A percentile compares a stretch with the other conserved stretches of the same genome.
These are phyloP conservation scores for Hecatera dysodea DNA, from an alignment of 2,888 invertebrate genomes.

Conservation along the genomic window DNA sequence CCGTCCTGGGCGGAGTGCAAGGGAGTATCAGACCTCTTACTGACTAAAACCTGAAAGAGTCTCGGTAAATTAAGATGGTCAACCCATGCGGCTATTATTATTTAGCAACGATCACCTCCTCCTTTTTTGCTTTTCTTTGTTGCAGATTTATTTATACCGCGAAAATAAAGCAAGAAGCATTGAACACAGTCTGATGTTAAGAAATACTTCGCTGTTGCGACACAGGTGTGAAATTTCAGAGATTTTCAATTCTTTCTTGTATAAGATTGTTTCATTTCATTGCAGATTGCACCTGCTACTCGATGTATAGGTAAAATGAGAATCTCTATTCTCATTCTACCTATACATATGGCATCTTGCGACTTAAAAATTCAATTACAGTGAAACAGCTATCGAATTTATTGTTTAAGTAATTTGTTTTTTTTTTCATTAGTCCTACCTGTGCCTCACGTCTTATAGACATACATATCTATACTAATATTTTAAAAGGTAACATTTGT, in stretches of 20 bases:
- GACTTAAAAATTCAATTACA: neutral
- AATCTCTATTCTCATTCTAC: too few relatives aligned
- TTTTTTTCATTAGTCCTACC: too few relatives aligned
- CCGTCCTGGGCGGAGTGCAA: too few relatives aligned
- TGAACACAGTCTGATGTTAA: neutral
- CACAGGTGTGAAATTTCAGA: constrained; percentile 10
- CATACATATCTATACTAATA: too few relatives aligned
- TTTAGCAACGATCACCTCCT: neutral
- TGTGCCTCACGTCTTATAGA: too few relatives aligned
- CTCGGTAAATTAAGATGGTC: too few relatives aligned
- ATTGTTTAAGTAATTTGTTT: too few relatives aligned
- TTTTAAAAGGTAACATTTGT: too few relatives aligned
- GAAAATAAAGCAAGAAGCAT: neutral
- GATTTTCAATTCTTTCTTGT: constrained; percentile 18
- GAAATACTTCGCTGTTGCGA: neutral
- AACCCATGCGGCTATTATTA: too few relatives aligned
- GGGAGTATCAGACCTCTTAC: too few relatives aligned
- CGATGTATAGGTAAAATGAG: neutral
- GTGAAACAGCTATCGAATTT: too few relatives aligned
- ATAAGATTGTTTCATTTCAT: constrained; percentile 4
- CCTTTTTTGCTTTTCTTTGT: neutral
- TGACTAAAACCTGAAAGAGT: too few relatives aligned
- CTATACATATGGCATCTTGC: neutral
- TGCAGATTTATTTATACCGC: neutral
- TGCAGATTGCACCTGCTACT: constrained; percentile 16